phyloP scores from a whole-genome alignment of 2,113 vertebrate species.

The Heloderma charlesbogerti region DNA sequence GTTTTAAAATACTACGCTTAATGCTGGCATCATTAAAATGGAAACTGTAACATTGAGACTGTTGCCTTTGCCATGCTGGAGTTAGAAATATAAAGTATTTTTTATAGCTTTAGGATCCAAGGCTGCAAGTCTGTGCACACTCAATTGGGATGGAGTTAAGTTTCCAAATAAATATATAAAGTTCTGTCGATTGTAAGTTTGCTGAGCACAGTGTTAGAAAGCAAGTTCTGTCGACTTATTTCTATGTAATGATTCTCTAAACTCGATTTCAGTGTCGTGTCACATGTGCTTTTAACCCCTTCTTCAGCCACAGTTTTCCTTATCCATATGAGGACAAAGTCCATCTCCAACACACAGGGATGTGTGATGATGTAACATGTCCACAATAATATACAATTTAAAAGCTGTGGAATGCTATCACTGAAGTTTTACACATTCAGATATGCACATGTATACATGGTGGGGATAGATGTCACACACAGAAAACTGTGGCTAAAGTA shows the following conservation, averaged over 20 bases:
- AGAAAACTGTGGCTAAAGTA: background rate
- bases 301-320: background rate
- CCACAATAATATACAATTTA: background rate
- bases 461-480: background rate
- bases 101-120: background rate
- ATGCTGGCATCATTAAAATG: background rate
- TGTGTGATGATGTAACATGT: background rate
- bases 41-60: background rate
- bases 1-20: background rate
- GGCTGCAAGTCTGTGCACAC: background rate
- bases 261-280: background rate
- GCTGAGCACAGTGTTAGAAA: background rate
- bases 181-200: background rate
- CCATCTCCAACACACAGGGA: background rate
- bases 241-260: background rate
- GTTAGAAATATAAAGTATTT: background rate
- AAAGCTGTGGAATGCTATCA: background rate
- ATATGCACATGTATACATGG: background rate
- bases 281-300: background rate
- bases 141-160: background rate
- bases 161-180: background rate
- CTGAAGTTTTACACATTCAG: background rate
- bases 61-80: background rate
- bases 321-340: background rate
- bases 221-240: background rate